Evolutionary conservation across 2,113 vertebrate species (phyloP), one percentile per base, ranked within the genome.

Genomic region (Hystrix brachyura): DNA sequence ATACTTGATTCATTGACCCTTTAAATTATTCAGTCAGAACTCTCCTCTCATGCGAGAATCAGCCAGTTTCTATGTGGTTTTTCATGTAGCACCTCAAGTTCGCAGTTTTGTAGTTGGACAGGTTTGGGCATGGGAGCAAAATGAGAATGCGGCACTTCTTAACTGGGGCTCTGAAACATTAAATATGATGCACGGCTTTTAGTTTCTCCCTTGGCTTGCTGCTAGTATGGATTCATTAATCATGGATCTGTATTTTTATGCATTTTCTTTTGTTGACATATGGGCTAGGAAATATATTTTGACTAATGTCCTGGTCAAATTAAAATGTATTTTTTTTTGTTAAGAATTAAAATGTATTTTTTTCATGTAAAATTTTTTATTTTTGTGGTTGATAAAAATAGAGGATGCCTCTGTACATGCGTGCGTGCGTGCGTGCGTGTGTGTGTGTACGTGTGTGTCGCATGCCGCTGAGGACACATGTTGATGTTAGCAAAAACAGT

Each of bases 131-230:
- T 38, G 81, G 46, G 18, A 64, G 82, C 92, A 79, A 92, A 96
- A 87, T 95, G 95, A 89, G 90, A 97, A 97, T 82, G n/a, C 43
- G 21, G 2, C 29, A 3, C 17, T 72, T 59, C 4, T 0, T 88
- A 90, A 55, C 25, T 34, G 43, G 53, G 51, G 46, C 93, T 97
- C 80, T 96, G 57, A 92, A 96, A 97, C 48, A 55, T 91, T 95
- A 97, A 94, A 97, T 97, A 43, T 64, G 34, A 78, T 43, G n/a
- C 32, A 43, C 29, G 79, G 48, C 19, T 81, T 97, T 94, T 60
- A 59, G 53, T 86, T 94, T 90, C 74, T 82, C 0, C 0, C 3
- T 86, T 90, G 18, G 94, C 84, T 55, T 29, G 46, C 14, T 72
- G 12, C 7, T 34, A n/a, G 82, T 21, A 83, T 88, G 53, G 94